Evolutionary conservation across 2,113 vertebrate genomes (phyloP).

Genomic region (Indicator maculatus): DNA sequence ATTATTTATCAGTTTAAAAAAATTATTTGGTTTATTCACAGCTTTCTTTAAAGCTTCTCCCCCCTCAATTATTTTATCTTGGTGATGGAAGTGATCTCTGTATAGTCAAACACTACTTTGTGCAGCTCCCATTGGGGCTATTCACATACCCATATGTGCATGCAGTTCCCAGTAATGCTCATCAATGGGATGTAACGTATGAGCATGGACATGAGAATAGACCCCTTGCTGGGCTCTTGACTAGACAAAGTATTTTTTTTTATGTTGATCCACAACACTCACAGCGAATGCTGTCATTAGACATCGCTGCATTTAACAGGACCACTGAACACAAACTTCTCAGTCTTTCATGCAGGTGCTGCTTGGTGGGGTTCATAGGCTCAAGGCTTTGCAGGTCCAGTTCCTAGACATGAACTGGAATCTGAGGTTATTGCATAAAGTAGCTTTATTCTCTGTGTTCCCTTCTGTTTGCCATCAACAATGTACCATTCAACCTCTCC

Average conservation of each 20-base stretch:
- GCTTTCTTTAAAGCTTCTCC: neutral
- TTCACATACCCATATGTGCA: constrained; percentile 45
- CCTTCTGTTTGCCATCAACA: neutral
- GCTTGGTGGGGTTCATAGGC: neutral
- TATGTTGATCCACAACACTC: constrained; percentile 51
- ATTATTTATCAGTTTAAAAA: neutral
- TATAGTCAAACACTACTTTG: constrained; percentile 6
- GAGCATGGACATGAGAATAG: constrained; percentile 57
- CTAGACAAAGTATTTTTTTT: neutral
- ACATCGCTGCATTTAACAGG: constrained; percentile 34
- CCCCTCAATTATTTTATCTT: neutral
- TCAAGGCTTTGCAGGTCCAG: neutral
- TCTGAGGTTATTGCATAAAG: neutral
- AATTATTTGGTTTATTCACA: neutral
- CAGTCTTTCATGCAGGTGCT: neutral
- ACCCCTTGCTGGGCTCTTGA: constrained; percentile 57
- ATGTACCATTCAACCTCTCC: neutral
- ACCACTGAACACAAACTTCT: neutral
- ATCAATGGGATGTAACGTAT: constrained; percentile 58
- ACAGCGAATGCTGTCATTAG: constrained; percentile 12
- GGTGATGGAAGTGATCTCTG: neutral
- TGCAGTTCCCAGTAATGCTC: constrained; percentile 46
- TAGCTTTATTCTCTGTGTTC: neutral
- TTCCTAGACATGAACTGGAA: neutral
- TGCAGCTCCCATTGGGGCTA: constrained; percentile 46